Evolutionary conservation across 2,113 vertebrate genomes (phyloP), one percentile per base, ranked within the genome.

Genomic region (Heteronetta atricapilla): DNA sequence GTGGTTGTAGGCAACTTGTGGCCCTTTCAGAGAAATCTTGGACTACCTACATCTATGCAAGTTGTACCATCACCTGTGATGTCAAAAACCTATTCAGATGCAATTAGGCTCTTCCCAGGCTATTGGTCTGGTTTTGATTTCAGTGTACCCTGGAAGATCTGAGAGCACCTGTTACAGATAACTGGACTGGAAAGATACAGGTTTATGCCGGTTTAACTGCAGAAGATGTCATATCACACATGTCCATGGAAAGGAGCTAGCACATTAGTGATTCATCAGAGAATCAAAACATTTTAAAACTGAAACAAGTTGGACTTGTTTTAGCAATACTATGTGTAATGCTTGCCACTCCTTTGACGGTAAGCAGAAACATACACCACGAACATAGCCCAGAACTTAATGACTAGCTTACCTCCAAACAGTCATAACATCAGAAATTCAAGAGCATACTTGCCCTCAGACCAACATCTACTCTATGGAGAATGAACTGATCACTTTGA

Each of bases 281-380:
- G 13, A 52, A 1, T 3, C 78, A 55, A 52, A 62, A 14, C 22
- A 77, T 50, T 63, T 82, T 91, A 74, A 74, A 38, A 74, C 18
- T 63, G 52, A 55, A 97, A 83, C 89, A 84, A 95, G 88, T 91
- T 44, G 31, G 52, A 95, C 91, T 93, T 86, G 90, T 78, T 94
- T 78, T 36, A 86, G 60, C 42, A 88, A 88, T 95, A 78, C 56
- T 26, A 5, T 33, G 72, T 1, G 8, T 78, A 95, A 88, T 23
- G 19, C 74, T 75, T 90, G 88, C 72, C 94, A 96, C 93, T 90
- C 90, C 93, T 95, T 78, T 46, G 21, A 75, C 48, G 64, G 74
- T 6, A 46, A 82, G 53, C 40, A 62, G 42, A 93, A 89, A 42
- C 0, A 0, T 38, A 87, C 77, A 75, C 59, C 46, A 56, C 50